Conservation (phyloP, 2,888 invertebrate species). For the Sphaerophoria taeniata region DNA sequence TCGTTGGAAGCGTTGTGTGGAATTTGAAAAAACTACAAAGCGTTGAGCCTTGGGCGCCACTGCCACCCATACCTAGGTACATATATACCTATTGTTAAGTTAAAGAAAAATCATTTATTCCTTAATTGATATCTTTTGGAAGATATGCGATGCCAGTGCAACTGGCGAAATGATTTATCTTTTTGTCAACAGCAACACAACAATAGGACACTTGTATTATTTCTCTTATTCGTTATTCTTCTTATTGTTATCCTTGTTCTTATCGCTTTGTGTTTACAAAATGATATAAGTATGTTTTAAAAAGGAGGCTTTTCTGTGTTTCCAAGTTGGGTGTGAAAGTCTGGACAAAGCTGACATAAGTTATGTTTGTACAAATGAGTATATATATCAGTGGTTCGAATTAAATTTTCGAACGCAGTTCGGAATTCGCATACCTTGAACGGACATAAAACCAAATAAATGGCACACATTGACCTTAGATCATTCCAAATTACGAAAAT, state of each 20-base stretch:
- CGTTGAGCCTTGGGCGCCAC: slow-evolving; percentile 20
- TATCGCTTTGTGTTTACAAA: slow-evolving; percentile 70
- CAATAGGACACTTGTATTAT: slow-evolving; percentile 70
- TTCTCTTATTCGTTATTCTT: slow-evolving; percentile 29
- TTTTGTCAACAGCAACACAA: slow-evolving; percentile 68
- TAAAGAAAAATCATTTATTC: slow-evolving; percentile 36
- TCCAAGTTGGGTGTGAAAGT: slow-evolving; percentile 30
- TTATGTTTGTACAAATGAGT: too few relatives aligned
- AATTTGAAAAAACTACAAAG: slow-evolving; percentile 46
- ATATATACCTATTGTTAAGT: background rate
- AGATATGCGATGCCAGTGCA: slow-evolving; percentile 34
- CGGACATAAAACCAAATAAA: too few relatives aligned
- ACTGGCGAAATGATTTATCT: slow-evolving; percentile 70
- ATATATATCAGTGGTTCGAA: too few relatives aligned
- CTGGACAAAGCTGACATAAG: slow-evolving; percentile 68
- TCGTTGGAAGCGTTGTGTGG: slow-evolving; percentile 46
- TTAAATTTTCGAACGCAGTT: too few relatives aligned
- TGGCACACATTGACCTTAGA: too few relatives aligned
- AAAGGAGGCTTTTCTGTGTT: slow-evolving; percentile 52
- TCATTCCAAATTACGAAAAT: too few relatives aligned
- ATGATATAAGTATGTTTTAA: slow-evolving; percentile 72
- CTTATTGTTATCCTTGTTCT: slow-evolving; percentile 66
- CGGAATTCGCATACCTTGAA: too few relatives aligned
- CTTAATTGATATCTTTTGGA: slow-evolving; percentile 38
- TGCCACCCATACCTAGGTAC: too few relatives aligned